phyloP scores from a whole-genome alignment of 2,797 vertebrate species.

The Halcyon smyrnensis region DNA sequence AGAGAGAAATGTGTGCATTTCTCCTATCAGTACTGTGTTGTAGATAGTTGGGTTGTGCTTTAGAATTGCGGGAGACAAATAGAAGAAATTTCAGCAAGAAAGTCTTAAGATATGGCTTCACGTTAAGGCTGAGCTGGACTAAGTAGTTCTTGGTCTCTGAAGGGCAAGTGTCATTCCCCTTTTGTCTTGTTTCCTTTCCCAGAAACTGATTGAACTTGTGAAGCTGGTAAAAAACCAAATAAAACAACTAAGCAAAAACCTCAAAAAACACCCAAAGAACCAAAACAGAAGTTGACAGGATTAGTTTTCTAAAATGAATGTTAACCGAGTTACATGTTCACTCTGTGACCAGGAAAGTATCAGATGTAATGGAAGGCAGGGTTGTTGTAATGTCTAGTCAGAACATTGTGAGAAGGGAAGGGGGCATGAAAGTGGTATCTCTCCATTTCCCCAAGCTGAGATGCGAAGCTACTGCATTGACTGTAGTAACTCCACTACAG shows the following conservation, averaged over 20 bases:
- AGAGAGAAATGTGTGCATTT: rapidly evolving
- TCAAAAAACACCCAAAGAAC: background rate
- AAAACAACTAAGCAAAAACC: background rate
- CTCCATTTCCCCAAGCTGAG: background rate
- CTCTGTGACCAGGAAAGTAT: background rate
- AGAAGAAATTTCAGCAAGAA: background rate
- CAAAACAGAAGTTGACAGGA: background rate
- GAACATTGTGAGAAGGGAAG: background rate
- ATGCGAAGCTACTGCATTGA: background rate
- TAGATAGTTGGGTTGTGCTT: background rate
- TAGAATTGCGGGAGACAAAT: background rate
- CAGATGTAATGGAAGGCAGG: background rate
- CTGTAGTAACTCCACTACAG: background rate
- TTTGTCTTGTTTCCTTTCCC: background rate
- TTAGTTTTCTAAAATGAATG: background rate
- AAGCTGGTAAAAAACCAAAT: background rate
- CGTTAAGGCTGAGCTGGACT: background rate
- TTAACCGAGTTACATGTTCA: background rate
- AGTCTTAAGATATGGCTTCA: background rate
- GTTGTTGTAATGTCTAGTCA: background rate
- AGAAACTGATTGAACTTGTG: background rate
- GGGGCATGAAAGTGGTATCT: background rate
- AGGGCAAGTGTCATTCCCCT: background rate
- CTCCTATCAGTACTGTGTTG: background rate
- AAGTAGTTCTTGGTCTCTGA: background rate